Percentiles rank a stretch among this genome's conserved stretches.
These are phyloP conservation scores for Alligator sinensis DNA, from an alignment of 2,113 vertebrate genomes.

Conservation along the genomic window DNA sequence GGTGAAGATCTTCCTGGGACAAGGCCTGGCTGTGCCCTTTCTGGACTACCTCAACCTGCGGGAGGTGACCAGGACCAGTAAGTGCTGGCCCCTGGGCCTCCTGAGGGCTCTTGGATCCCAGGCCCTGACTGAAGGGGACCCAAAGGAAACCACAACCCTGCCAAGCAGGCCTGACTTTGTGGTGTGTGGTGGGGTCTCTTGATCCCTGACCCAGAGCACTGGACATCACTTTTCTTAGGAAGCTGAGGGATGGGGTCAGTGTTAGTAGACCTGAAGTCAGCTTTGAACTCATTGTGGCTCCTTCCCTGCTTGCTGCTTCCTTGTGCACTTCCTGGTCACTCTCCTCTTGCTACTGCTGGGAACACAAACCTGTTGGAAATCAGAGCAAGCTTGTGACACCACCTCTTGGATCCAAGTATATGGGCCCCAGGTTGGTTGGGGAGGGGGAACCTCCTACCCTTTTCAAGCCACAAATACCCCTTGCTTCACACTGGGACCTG, in stretches of 20 bases:
- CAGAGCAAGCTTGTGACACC: neutral
- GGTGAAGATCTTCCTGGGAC: slow-evolving; percentile 91
- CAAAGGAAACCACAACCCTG: neutral
- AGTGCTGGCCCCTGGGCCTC: slow-evolving; percentile 50
- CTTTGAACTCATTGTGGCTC: neutral
- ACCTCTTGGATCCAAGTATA: neutral
- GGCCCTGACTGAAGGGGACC: neutral
- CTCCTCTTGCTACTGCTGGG: neutral
- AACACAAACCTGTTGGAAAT: neutral
- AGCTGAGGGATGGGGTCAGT: neutral
- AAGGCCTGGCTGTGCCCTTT: slow-evolving; percentile 87
- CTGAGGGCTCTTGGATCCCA: neutral
- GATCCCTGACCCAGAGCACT: neutral
- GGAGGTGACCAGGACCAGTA: slow-evolving; percentile 90
- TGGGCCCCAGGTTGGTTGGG: too few species aligned
- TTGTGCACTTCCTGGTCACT: neutral
- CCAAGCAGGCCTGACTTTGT: too few species aligned
- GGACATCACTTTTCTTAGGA: neutral
- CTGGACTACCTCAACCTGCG: slow-evolving; percentile 88
- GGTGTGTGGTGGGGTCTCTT: too few species aligned
- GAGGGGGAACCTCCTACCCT: neutral
- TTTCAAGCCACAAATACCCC: neutral
- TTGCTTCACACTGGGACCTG: neutral
- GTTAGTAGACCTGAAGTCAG: too few species aligned
- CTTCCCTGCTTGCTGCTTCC: neutral